Conservation (phyloP, 2,797 vertebrate genomes). For the Neomorphus geoffroyi region DNA sequence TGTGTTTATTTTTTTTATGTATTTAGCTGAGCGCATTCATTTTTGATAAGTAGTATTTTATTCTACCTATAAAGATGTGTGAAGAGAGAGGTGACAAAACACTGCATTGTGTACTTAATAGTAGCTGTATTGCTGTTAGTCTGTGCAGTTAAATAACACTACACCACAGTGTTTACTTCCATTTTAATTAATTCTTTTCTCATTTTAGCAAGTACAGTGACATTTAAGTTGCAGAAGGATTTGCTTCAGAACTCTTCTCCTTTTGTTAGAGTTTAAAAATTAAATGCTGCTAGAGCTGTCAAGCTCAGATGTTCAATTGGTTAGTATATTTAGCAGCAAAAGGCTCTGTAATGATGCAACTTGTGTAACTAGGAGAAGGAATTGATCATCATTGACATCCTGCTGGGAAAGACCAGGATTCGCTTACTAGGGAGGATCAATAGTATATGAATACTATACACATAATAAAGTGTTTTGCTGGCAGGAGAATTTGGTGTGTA, state of each 20-base stretch:
- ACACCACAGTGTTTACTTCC: neutral
- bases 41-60: neutral
- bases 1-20: neutral
- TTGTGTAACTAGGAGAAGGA: neutral
- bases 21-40: neutral
- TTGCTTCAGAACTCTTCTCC: neutral
- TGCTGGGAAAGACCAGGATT: neutral
- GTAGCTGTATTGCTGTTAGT: neutral
- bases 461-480: neutral
- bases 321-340: neutral
- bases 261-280: neutral
- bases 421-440: neutral
- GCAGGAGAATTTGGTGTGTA: neutral
- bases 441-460: neutral
- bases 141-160: neutral
- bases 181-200: neutral
- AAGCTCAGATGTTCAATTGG: neutral
- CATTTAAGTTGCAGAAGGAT: conserved; percentile 2
- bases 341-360: neutral
- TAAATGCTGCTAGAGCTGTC: neutral
- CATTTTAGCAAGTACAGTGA: neutral
- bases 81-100: neutral
- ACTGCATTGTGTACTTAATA: neutral
- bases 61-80: neutral
- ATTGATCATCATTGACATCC: neutral